A percentile compares a stretch with the other conserved stretches of the same genome.
Conservation (phyloP, 2,113 vertebrate genomes). For the Stictonetta naevosa region DNA sequence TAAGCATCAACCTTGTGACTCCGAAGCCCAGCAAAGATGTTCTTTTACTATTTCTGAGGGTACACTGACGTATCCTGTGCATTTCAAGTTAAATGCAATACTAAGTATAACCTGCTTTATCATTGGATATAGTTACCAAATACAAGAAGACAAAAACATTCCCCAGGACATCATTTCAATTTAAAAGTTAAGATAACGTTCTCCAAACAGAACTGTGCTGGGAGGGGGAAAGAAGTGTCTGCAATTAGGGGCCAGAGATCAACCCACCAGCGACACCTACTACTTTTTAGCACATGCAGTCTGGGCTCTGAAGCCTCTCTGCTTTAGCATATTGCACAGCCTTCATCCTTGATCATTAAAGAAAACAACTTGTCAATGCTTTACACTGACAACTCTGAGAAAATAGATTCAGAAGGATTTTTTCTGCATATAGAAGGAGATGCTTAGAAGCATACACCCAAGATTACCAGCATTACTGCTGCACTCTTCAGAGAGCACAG, state of each 20-base stretch:
- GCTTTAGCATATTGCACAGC: not conserved
- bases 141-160: not conserved
- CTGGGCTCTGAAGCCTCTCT: not conserved
- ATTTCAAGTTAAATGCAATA: not conserved
- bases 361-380: not conserved
- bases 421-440: not conserved
- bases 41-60: not conserved
- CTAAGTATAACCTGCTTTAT: not conserved
- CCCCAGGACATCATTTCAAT: not conserved
- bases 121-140: not conserved
- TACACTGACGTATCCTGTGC: not conserved
- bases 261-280: not conserved
- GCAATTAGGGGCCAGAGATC: not conserved
- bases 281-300: not conserved
- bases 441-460: not conserved
- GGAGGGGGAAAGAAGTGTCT: not conserved
- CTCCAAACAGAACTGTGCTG: not conserved
- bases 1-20: not conserved
- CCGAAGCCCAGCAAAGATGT: not conserved
- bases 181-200: not conserved
- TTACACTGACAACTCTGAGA: not conserved
- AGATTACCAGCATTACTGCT: not conserved
- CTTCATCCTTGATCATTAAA: slow-evolving; percentile 8
- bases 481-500: not conserved
- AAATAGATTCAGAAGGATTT: not conserved